phyloP scores from a whole-genome alignment of 2,113 vertebrate species.

The Colossoma macropomum region DNA sequence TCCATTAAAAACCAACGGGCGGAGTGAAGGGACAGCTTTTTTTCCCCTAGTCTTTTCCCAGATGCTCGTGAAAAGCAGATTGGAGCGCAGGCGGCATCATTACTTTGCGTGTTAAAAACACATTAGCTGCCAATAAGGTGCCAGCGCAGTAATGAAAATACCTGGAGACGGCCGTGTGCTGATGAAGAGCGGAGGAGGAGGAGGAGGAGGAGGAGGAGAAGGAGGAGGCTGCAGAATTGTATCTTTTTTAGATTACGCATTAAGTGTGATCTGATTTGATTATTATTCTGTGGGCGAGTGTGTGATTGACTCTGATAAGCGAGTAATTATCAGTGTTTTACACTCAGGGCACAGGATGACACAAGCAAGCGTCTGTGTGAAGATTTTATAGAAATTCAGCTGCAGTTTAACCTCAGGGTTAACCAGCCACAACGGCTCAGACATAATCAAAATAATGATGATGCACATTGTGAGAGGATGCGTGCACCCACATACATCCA shows the following conservation, averaged over 20 bases:
- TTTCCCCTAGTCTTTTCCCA: conserved; percentile 44
- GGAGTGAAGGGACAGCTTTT: conserved; percentile 21
- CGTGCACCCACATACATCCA: no score
- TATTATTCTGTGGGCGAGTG: conserved; percentile 37
- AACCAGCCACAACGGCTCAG: conserved; percentile 2
- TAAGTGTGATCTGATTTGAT: conserved; percentile 12
- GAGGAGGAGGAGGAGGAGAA: background rate
- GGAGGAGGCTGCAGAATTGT: background rate
- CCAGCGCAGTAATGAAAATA: conserved; percentile 59
- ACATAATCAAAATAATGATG: no score
- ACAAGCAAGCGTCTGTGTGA: background rate
- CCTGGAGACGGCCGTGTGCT: background rate
- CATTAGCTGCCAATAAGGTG: conserved; percentile 62
- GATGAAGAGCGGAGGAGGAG: background rate
- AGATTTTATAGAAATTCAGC: conserved; percentile 12
- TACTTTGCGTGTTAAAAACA: conserved; percentile 67
- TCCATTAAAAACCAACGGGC: conserved; percentile 60
- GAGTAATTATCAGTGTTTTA: conserved; percentile 24
- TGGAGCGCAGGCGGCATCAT: conserved; percentile 61
- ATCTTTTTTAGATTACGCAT: background rate
- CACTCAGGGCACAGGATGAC: conserved; percentile 11
- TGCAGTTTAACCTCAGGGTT: conserved; percentile 28
- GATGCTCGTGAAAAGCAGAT: conserved; percentile 60
- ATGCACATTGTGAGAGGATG: no score
- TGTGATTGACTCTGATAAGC: conserved; percentile 18